Percentiles rank a stretch among this genome's conserved stretches.
Conservation (phyloP, 2,888 invertebrate species). For the Rotaria magnacalcarata region DNA sequence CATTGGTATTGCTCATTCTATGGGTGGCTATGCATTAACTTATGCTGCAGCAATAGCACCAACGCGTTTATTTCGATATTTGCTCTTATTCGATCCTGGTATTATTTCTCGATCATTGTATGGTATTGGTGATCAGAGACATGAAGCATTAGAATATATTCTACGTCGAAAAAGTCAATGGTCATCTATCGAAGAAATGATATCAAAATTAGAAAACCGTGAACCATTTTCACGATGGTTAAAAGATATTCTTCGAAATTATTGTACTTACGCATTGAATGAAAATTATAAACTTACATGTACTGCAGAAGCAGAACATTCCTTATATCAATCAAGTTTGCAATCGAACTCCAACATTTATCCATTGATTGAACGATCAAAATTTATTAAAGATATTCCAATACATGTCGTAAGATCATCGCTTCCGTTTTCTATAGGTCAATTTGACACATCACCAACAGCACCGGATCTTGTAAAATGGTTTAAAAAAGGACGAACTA, state of each 20-base stretch:
- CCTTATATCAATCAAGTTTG: neutral
- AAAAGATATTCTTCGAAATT: neutral
- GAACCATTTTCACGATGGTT: neutral
- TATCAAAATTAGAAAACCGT: neutral
- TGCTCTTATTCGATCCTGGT: neutral
- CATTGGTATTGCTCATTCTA: neutral
- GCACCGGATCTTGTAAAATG: neutral
- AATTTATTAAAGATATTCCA: neutral
- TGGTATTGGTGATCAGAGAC: neutral
- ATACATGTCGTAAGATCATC: neutral
- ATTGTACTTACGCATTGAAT: neutral
- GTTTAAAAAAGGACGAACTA: neutral
- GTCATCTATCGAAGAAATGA: neutral
- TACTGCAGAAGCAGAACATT: neutral
- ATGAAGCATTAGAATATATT: neutral
- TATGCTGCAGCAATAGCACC: neutral
- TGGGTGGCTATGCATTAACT: neutral
- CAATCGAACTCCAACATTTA: neutral
- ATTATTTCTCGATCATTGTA: neutral
- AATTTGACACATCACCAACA: neutral
- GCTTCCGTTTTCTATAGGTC: neutral
- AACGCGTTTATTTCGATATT: neutral
- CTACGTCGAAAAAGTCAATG: neutral
- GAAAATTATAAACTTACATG: neutral
- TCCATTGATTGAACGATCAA: neutral